Percentiles rank a stretch among this genome's conserved stretches.
Evolutionary conservation across 2,888 invertebrate species (phyloP).

Genomic region (Lithophane socia): DNA sequence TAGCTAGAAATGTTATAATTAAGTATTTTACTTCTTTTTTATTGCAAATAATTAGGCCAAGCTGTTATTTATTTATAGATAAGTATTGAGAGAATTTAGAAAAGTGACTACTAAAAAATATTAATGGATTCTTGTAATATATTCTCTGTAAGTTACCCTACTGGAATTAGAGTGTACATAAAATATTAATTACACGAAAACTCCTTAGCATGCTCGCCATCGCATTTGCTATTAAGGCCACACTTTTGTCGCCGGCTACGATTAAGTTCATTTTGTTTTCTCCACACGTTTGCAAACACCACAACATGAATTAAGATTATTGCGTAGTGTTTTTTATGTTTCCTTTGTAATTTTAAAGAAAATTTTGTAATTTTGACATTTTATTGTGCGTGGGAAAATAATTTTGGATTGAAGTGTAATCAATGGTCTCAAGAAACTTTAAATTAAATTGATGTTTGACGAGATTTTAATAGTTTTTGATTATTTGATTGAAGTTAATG

Average conservation of each 20-base stretch:
- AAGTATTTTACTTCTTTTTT: not conserved
- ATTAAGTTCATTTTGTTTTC: constrained; percentile 27
- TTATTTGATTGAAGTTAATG: constrained; percentile 36
- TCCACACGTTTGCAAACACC: constrained; percentile 22
- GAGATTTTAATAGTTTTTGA: constrained; percentile 47
- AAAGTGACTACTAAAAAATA: not conserved
- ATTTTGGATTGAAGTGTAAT: constrained; percentile 40
- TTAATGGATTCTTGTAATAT: not conserved
- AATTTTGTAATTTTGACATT: constrained; percentile 6
- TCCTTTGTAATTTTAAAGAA: constrained; percentile 8
- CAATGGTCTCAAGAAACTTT: constrained; percentile 8
- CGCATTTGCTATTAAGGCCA: constrained; percentile 33
- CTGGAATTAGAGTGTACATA: not conserved
- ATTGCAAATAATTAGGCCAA: not conserved
- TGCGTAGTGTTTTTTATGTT: constrained; percentile 12
- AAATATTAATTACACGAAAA: not conserved
- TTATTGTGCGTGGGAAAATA: constrained; percentile 30
- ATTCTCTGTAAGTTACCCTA: not conserved
- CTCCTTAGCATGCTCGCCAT: constrained; percentile 16
- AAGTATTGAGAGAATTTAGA: not conserved
- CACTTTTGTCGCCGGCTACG: constrained; percentile 23
- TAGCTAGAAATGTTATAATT: not conserved
- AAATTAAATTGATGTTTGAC: constrained; percentile 37
- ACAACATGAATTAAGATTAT: constrained; percentile 26
- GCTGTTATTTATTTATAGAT: not conserved